Evolutionary conservation across 2,113 vertebrate genomes (phyloP), one percentile per base, ranked within the genome.

Genomic region (Dasypus novemcinctus): DNA sequence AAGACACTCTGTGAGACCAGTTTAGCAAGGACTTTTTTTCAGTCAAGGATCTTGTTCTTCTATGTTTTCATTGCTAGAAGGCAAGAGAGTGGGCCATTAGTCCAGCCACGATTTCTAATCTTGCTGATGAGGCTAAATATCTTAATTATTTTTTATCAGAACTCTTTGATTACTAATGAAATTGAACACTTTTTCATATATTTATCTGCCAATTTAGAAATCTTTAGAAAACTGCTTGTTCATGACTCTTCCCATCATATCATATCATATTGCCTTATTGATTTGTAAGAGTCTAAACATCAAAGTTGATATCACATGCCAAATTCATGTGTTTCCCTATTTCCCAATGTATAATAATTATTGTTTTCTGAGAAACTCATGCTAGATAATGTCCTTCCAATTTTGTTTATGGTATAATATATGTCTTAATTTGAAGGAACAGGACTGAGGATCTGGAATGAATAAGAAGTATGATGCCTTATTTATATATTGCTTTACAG

Each of bases 151-250:
- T 86, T 83, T 82, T 78, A 68, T 82, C 78, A 84, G 20, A 5
- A n/a, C 31, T 83, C 59, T 78, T 20, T 23, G 43, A 54, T 95
- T 82, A 74, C 13, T 63, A 91, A 36, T 79, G 23, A 79, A 87
- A 72, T 54, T 18, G 31, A 90, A n/a, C 46, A 80, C 29, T 63
- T 89, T 76, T 33, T 10, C 2, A 27, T 68, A 46, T 8, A 78
- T 69, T 88, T 92, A 75, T 93, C 21, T 79, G 10, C 8, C 38
- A 1, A 41, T 76, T 52, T 90, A 29, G 68, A 68, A 69, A 59
- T 63, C 52, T 88, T 82, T 90, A 27, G 75, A 79, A 95, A 84
- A 87, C 81, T 76, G 49, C 76, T 88, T 84, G 31, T 82, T 78
- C 2, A 7, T 36, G 1, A 68, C 41, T 17, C 46, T 76, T 36